Conservation (phyloP, 2,888 invertebrate species). For the Tinea trinotella region DNA sequence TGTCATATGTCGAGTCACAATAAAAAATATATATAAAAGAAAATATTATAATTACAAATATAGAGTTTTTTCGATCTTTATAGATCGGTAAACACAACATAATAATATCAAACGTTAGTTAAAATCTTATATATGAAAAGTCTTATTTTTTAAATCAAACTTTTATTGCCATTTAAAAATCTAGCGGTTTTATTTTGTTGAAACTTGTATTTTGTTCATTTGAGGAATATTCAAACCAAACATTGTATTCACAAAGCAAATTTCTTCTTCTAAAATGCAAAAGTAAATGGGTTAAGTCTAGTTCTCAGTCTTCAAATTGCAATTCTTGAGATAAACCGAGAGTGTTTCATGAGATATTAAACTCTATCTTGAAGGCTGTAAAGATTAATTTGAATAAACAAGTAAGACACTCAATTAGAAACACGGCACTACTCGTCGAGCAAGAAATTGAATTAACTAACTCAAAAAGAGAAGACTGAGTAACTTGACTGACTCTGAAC, state of each 20-base stretch:
- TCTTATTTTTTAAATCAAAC: too few relatives aligned
- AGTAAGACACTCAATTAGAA: conserved; percentile 9
- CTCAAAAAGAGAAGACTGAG: background rate
- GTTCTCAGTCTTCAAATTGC: conserved; percentile 14
- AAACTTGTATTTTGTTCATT: too few relatives aligned
- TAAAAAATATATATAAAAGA: too few relatives aligned
- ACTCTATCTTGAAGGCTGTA: background rate
- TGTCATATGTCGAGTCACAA: too few relatives aligned
- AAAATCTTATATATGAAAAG: too few relatives aligned
- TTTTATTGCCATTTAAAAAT: too few relatives aligned
- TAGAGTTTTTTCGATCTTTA: too few relatives aligned
- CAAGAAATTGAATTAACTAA: conserved; percentile 17
- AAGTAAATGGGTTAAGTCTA: conserved; percentile 11
- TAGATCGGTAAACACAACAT: too few relatives aligned
- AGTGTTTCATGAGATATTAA: background rate
- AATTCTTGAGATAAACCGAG: conserved; percentile 1
- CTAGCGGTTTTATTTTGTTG: too few relatives aligned
- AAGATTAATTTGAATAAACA: conserved; percentile 18
- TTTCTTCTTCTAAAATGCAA: background rate
- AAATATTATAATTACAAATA: too few relatives aligned
- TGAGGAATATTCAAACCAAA: too few relatives aligned
- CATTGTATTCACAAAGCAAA: background rate
- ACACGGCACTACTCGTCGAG: conserved; percentile 4
- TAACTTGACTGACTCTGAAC: background rate
- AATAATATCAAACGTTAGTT: too few relatives aligned